These are phyloP conservation scores for Lepidocyrtoides sp. DNA, from an alignment of 2,888 invertebrate species.

Conservation along the genomic window DNA sequence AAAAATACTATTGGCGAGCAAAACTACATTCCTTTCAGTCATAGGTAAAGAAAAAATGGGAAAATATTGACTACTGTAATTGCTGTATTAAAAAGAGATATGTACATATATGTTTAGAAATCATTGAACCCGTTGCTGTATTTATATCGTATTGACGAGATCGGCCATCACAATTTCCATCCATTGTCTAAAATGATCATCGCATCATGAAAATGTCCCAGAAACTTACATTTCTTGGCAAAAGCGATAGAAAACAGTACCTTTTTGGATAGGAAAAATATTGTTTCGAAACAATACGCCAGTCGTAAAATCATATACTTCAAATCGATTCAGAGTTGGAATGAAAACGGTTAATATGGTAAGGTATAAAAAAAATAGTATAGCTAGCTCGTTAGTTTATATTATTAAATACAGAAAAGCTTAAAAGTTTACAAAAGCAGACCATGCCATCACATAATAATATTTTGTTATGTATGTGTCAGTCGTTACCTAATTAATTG, in stretches of 20 bases:
- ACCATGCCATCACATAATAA: conserved; percentile 43
- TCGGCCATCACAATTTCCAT: conserved; percentile 73
- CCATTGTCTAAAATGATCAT: conserved; percentile 72
- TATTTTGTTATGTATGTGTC: neutral
- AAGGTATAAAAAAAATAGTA: neutral
- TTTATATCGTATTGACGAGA: conserved; percentile 52
- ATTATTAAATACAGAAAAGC: neutral
- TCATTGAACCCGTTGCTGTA: neutral
- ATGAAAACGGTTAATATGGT: neutral
- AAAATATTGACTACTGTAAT: conserved; percentile 1
- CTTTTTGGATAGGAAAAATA: conserved; percentile 74
- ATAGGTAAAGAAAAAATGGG: conserved; percentile 18
- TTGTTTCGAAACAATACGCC: neutral
- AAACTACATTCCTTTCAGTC: conserved; percentile 64
- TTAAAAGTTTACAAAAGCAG: conserved; percentile 22
- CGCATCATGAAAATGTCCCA: conserved; percentile 20
- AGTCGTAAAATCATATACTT: neutral
- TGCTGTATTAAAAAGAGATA: conserved; percentile 4
- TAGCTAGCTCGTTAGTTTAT: conserved; percentile 52
- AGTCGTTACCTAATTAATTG: conserved; percentile 62
- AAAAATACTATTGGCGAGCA: conserved; percentile 46
- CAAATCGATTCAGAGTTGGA: neutral
- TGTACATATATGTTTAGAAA: neutral
- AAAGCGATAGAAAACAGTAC: conserved; percentile 67
- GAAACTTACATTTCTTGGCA: conserved; percentile 18